Base-by-base conservation (phyloP, 2,113 vertebrate species). In the Cottus gobio region DNA sequence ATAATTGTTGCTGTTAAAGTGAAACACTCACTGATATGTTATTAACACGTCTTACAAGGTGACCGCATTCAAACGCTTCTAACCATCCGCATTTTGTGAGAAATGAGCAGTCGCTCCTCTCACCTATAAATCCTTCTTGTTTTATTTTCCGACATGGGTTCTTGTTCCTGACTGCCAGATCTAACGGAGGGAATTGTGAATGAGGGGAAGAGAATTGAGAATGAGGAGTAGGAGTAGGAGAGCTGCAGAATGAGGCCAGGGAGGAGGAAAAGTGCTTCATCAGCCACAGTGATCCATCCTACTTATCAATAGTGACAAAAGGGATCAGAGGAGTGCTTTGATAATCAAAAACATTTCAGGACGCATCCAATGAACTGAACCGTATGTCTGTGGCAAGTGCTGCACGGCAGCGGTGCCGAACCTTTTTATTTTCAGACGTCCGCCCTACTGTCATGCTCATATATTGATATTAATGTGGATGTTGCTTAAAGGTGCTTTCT, bases 221-320 rank as follows among this genome's bases (percentile, higher is more conserved):
- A 89, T 70, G 70, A 87, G 74, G 78, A 83, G n/a, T n/a, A n/a
- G 76, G 48, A 80, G 67, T 71, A 64, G 73, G 48, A 79, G 60
- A 73, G 77, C 75, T 65, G 76, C 79, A 82, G 78, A 93, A 87
- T 77, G 71, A 87, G 82, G 83, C 71, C 73, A 81, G 79, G 67
- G 68, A 83, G 64, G 72, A 87, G 64, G 80, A 87, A 88, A 88
- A 84, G 64, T 89, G 86, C 87, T 85, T 90, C 83, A 92, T 93
- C 87, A 91, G 90, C 68, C 31, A 31, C 64, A 73, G 46, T 13
- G 18, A 89, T 85, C 70, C 82, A 63, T 85, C 73, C 61, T 60
- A 28, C 79, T 85, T 74, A 82, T 88, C 82, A 74, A 74, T 65
- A 37, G 48, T 22, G 44, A 71, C 80, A 77, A 72, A 66, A 48